A percentile compares a stretch with the other conserved stretches of the same genome.
Conservation (phyloP, 2,888 invertebrate genomes). For the Parapristionchus giblindavisi region DNA sequence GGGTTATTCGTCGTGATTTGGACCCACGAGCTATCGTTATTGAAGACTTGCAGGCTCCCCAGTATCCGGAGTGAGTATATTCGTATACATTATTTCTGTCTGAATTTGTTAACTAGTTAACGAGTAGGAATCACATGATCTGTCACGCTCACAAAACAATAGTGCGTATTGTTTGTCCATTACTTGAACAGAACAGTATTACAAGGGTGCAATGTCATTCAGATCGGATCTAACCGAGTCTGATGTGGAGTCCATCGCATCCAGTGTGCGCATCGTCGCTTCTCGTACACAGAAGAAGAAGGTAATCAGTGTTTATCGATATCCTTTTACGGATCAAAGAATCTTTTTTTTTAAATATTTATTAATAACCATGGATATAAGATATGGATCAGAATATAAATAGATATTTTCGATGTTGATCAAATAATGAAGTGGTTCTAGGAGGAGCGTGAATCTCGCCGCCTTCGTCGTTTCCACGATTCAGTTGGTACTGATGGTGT, state of each 20-base stretch:
- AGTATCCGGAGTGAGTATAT: slow-evolving; percentile 60
- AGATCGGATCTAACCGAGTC: slow-evolving; percentile 53
- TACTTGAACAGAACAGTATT: no score
- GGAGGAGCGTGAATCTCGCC: slow-evolving; percentile 36
- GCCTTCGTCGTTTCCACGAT: slow-evolving; percentile 40
- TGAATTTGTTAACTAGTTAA: slow-evolving; percentile 1
- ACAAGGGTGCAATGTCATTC: no score
- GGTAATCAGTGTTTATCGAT: not conserved
- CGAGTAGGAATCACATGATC: not conserved
- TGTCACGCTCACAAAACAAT: no score
- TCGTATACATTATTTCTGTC: not conserved
- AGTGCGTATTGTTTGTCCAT: no score
- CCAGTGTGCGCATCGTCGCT: slow-evolving; percentile 18
- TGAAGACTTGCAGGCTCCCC: slow-evolving; percentile 52
- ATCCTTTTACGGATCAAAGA: no score
- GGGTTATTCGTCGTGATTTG: slow-evolving; percentile 47
- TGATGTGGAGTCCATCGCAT: slow-evolving; percentile 20
- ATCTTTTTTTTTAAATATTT: no score
- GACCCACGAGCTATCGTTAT: slow-evolving; percentile 52
- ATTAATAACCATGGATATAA: no score
- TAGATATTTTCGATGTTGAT: no score
- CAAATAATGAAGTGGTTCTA: no score
- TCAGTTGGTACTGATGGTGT: slow-evolving; percentile 56
- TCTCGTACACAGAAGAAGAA: slow-evolving; percentile 33
- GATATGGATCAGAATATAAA: no score